A percentile compares a stretch with the other conserved stretches of the same genome.
phyloP scores from a whole-genome alignment of 2,113 vertebrate species.

The Serilophus lunatus region DNA sequence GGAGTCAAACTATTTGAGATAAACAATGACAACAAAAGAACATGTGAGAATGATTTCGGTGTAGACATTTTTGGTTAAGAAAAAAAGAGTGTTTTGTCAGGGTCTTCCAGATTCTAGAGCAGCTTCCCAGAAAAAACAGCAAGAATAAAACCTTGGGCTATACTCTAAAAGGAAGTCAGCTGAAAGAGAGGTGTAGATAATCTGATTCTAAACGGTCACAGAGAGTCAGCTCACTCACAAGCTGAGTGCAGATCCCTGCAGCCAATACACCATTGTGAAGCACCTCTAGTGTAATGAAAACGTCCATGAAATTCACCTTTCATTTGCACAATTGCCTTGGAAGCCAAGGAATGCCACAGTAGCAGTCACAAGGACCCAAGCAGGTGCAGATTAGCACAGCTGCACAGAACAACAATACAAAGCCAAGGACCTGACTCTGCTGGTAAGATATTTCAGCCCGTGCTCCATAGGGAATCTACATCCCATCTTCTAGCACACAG shows the following conservation, averaged over 20 bases:
- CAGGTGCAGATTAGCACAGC: neutral
- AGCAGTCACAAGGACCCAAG: neutral
- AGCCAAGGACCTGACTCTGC: neutral
- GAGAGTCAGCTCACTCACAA: neutral
- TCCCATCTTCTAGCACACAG: neutral
- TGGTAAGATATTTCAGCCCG: neutral
- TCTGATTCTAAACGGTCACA: neutral
- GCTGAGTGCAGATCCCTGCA: neutral
- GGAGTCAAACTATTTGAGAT: neutral
- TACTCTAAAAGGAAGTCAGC: neutral
- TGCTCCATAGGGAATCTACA: neutral
- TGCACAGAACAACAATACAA: accelerated
- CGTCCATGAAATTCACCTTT: neutral
- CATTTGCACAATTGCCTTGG: neutral
- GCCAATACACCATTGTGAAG: neutral
- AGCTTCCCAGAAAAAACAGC: neutral
- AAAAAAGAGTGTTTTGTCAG: neutral
- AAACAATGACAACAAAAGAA: neutral
- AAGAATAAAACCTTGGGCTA: neutral
- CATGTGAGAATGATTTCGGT: neutral
- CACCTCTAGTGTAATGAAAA: neutral
- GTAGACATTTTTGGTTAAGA: neutral
- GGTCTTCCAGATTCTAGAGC: neutral
- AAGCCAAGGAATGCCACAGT: neutral
- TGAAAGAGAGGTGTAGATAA: neutral